phyloP scores from a whole-genome alignment of 2,888 invertebrate species.

The Chymomyza procnemis region DNA sequence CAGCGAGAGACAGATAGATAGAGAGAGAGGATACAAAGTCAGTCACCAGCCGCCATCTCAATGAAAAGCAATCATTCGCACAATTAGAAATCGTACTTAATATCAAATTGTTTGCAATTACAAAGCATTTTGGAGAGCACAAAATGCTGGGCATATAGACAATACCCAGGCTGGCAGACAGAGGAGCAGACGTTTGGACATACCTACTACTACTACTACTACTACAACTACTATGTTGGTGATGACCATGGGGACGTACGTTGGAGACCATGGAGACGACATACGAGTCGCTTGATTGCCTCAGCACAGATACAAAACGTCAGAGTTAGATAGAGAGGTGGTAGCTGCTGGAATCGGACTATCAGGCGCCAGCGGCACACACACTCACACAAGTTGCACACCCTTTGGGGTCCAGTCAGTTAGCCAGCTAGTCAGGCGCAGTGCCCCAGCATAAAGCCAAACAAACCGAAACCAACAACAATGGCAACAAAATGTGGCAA shows the following conservation, averaged over 20 bases:
- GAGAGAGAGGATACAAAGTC: not conserved
- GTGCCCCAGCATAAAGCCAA: slow-evolving; percentile 31
- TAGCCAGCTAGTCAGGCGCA: slow-evolving; percentile 29
- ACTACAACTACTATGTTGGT: too few relatives aligned
- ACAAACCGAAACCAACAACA: slow-evolving; percentile 29
- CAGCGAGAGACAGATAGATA: too few relatives aligned
- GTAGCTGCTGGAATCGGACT: too few relatives aligned
- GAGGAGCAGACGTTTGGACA: slow-evolving; percentile 1
- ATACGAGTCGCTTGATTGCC: not conserved
- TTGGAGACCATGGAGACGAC: not conserved
- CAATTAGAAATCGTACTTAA: slow-evolving; percentile 68
- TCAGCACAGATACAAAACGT: not conserved
- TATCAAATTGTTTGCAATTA: slow-evolving; percentile 69
- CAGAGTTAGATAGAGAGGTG: not conserved
- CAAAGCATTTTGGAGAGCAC: slow-evolving; percentile 57
- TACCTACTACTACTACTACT: not conserved
- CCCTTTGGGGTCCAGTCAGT: slow-evolving; percentile 32
- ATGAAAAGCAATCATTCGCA: slow-evolving; percentile 66
- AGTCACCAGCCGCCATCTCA: slow-evolving; percentile 3
- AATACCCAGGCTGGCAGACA: slow-evolving; percentile 4
- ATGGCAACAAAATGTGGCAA: slow-evolving; percentile 50
- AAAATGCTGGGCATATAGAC: slow-evolving; percentile 8
- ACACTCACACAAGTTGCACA: slow-evolving; percentile 27
- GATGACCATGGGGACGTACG: slow-evolving; percentile 16
- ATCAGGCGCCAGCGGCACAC: slow-evolving; percentile 26